These are phyloP conservation scores for Cercopithecus mona DNA, from an alignment of 2,113 vertebrate genomes.

Conservation along the genomic window DNA sequence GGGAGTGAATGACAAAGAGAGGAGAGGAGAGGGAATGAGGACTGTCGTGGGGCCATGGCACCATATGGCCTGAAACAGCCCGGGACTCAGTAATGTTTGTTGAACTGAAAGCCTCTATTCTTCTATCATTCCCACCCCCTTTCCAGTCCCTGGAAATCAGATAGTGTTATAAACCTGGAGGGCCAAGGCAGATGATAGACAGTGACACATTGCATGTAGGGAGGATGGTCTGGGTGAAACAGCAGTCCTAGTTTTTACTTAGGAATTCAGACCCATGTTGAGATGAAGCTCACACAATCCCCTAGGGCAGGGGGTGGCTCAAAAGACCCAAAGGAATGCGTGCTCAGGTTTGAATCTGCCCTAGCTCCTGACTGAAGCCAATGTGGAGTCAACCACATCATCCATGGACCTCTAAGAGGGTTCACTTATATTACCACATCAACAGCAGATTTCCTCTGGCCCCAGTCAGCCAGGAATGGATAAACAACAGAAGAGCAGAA, in stretches of 20 bases:
- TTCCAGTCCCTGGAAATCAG: slow-evolving; percentile 35
- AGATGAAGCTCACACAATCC: not conserved
- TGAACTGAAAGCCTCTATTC: slow-evolving; percentile 21
- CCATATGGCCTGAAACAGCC: not conserved
- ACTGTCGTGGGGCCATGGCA: not conserved
- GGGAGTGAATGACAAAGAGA: not conserved
- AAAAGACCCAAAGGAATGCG: not conserved
- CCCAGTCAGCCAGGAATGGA: not conserved
- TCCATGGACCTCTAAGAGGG: not conserved
- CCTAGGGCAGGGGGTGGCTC: not conserved
- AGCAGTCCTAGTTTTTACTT: slow-evolving; percentile 15
- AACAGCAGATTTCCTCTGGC: not conserved
- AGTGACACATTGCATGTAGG: slow-evolving; percentile 11
- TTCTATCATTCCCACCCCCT: not conserved
- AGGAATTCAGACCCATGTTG: not conserved
- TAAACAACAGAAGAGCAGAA: not conserved
- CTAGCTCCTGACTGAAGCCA: not conserved
- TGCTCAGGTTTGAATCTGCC: not conserved
- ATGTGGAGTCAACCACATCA: not conserved
- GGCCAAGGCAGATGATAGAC: slow-evolving; percentile 28
- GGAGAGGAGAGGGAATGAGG: not conserved
- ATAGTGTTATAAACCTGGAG: not conserved
- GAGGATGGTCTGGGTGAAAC: not conserved
- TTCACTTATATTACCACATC: not conserved
- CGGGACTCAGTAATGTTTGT: not conserved